Evolutionary conservation across 2,888 invertebrate genomes (phyloP).

Genomic region (Beris morrisii): DNA sequence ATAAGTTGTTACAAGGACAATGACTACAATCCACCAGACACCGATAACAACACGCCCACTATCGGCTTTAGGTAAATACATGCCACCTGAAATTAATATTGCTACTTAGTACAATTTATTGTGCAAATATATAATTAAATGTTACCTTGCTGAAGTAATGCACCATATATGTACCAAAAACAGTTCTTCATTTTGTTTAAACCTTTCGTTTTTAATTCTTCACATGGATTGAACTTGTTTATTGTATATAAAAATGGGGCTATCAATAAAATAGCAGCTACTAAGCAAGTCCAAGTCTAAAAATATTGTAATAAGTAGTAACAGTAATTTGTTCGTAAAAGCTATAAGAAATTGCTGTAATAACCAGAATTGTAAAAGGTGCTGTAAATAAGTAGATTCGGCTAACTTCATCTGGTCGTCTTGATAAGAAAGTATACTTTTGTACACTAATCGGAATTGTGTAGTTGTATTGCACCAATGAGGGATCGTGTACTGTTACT

Average conservation of each 20-base stretch:
- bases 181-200: constrained; percentile 53
- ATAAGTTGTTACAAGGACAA: constrained; percentile 87
- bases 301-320: constrained; percentile 36
- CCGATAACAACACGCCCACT: constrained; percentile 84
- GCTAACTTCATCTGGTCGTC: constrained; percentile 78
- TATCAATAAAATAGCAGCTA: constrained; percentile 71
- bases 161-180: constrained; percentile 80
- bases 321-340: constrained; percentile 16
- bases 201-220: constrained; percentile 55
- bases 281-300: constrained; percentile 82
- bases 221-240: constrained; percentile 68
- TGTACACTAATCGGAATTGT: constrained; percentile 78
- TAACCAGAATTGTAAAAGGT: constrained; percentile 73
- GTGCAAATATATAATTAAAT: not conserved
- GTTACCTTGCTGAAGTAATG: constrained; percentile 85
- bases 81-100: constrained; percentile 66
- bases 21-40: constrained; percentile 90
- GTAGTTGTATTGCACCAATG: constrained; percentile 66
- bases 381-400: constrained; percentile 80
- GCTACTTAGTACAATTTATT: not conserved
- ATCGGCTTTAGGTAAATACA: constrained; percentile 81
- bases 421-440: constrained; percentile 75
- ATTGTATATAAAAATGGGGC: constrained; percentile 76
- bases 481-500: constrained; percentile 51
- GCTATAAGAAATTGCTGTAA: constrained; percentile 44